Percentiles rank a stretch among this genome's conserved stretches.
These are phyloP conservation scores for Eurystomus glaucurus DNA, from an alignment of 2,797 vertebrate genomes.

Conservation along the genomic window DNA sequence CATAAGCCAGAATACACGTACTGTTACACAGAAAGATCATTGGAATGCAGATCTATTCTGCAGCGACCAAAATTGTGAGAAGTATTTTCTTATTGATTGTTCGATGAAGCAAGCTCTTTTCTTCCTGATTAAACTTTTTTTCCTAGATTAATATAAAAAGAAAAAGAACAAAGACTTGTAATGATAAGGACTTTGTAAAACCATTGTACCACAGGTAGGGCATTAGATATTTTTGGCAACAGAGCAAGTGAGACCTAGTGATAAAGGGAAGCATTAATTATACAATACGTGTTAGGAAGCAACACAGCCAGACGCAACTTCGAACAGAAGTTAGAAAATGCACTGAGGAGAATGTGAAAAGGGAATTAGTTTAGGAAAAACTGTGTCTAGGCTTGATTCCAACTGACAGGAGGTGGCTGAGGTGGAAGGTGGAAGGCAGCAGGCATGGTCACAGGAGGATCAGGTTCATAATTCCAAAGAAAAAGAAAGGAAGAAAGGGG, in stretches of 20 bases:
- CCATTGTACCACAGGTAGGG: background rate
- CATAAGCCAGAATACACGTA: background rate
- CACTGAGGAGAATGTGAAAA: background rate
- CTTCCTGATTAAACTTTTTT: background rate
- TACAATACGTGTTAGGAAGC: background rate
- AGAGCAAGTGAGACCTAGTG: background rate
- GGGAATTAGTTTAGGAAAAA: background rate
- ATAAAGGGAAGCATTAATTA: background rate
- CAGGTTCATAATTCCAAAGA: background rate
- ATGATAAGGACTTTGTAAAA: background rate
- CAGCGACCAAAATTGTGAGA: background rate
- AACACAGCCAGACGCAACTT: background rate
- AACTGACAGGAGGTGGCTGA: background rate
- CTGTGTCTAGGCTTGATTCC: background rate
- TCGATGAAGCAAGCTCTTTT: background rate
- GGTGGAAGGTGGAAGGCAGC: background rate
- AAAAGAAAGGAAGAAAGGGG: background rate
- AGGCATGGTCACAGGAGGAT: background rate
- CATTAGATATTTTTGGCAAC: background rate
- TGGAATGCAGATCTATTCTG: background rate
- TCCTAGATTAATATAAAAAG: background rate
- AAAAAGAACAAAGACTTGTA: background rate
- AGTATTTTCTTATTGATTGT: background rate
- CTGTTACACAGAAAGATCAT: background rate
- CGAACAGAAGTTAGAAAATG: background rate